Evolutionary conservation across 2,888 invertebrate species (phyloP), one percentile per base, ranked within the genome.

Genomic region (Cataglyphis livida): DNA sequence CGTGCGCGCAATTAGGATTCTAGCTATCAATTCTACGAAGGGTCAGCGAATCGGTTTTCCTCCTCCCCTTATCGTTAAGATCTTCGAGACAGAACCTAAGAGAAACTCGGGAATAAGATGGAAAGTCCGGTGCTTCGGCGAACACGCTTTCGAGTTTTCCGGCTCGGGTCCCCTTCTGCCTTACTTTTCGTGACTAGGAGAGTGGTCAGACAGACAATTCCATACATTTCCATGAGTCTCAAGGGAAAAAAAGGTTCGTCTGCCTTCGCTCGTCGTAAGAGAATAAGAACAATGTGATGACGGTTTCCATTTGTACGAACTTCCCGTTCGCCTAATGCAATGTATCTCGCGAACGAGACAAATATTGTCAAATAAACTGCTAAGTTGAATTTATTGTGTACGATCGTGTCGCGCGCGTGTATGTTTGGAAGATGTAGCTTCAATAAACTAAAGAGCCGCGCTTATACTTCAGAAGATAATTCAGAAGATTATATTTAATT

Each of bases 141-240:
- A 71, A 48, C 21, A 41, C 41, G 28, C 57, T 66, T 7, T 48
- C 32, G 64, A 70, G 62, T 84, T 86, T 81, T 71, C 83, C 78
- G 65, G 62, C 59, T 54, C 32, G 48, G 54, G 57, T 57, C 54
- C 35, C 74, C 81, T 32, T 48, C 21, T 79, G 25, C n/a, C 57
- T 32, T 64, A 66, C 74, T 70, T 61, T 66, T 62, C 65, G 84
- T 64, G 64, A 70, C 73, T 70, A 82, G 86, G 75, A 65, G 76
- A 48, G 78, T 10, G 51, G 38, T 74, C 79, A 61, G 44, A 21
- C 81, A 83, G 86, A 89, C 86, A 83, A 90, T 90, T 90, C 87
- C 85, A 87, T 89, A 88, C 85, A 75, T 82, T 83, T 87, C 76
- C 76, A 84, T 79, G 79, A 86, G 85, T 86, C 90, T 75, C 87